phyloP scores from a whole-genome alignment of 2,113 vertebrate genomes.

The Clarias batrachus region DNA sequence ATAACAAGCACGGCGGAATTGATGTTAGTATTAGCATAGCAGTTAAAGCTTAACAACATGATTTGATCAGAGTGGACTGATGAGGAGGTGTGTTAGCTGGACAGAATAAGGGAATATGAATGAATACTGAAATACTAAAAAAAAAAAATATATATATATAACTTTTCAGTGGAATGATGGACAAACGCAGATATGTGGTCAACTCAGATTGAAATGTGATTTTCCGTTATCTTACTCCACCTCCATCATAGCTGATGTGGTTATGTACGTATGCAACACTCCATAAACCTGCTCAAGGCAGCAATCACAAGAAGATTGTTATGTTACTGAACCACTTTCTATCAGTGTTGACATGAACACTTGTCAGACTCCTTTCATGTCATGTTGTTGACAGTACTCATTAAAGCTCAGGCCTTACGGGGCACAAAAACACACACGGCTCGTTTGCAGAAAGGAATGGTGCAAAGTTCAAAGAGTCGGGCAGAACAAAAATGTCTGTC shows the following conservation, averaged over 20 bases:
- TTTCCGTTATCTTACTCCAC: neutral
- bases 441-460: neutral
- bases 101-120: neutral
- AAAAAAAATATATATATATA: no score
- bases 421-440: neutral
- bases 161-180: neutral
- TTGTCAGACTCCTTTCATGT: conserved; percentile 42
- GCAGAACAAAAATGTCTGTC: conserved; percentile 5
- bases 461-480: conserved; percentile 33
- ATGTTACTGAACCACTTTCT: conserved; percentile 20
- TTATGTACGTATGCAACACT: neutral
- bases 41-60: neutral
- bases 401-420: conserved; percentile 27
- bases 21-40: neutral
- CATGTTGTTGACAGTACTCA: conserved; percentile 27
- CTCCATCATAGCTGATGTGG: neutral
- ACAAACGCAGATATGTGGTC: neutral
- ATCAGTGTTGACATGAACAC: conserved; percentile 34
- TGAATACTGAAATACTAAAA: neutral
- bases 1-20: neutral
- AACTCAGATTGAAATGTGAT: neutral
- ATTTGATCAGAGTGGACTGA: neutral
- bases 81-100: neutral
- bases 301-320: conserved; percentile 28
- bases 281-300: neutral